These are phyloP conservation scores for Myrmophylax atrothorax DNA, from an alignment of 2,113 vertebrate species.

Conservation along the genomic window DNA sequence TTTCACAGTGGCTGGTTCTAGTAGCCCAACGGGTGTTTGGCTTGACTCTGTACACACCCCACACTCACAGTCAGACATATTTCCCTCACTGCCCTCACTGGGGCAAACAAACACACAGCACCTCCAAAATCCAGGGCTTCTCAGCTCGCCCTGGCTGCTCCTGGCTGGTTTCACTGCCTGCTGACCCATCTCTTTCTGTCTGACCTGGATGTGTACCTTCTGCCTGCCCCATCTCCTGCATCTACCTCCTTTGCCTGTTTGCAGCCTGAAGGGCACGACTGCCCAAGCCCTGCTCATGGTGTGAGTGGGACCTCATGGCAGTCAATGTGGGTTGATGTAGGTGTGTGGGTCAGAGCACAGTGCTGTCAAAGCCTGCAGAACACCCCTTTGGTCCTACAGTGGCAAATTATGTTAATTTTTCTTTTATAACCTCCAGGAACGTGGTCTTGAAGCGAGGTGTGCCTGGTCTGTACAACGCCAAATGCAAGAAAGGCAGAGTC, in stretches of 20 bases:
- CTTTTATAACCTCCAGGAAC: neutral
- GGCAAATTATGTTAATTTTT: neutral
- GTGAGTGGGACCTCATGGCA: neutral
- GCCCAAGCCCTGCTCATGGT: neutral
- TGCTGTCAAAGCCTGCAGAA: neutral
- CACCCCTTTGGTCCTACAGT: neutral
- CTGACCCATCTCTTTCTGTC: neutral
- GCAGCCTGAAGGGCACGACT: neutral
- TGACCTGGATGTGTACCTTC: neutral
- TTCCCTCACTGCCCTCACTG: neutral
- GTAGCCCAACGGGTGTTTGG: no score
- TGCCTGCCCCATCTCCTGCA: neutral
- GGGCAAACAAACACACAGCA: neutral
- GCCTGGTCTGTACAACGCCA: neutral
- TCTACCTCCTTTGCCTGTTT: neutral
- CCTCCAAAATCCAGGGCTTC: neutral
- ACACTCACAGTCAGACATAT: neutral
- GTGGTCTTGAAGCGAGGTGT: neutral
- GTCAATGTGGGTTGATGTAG: accelerated
- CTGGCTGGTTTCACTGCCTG: neutral
- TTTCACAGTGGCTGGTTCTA: neutral
- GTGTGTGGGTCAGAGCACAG: neutral
- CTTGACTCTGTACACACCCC: neutral
- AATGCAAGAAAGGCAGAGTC: neutral
- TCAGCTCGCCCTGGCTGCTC: neutral